phyloP scores from a whole-genome alignment of 2,797 vertebrate genomes.

The Falco rusticolus region DNA sequence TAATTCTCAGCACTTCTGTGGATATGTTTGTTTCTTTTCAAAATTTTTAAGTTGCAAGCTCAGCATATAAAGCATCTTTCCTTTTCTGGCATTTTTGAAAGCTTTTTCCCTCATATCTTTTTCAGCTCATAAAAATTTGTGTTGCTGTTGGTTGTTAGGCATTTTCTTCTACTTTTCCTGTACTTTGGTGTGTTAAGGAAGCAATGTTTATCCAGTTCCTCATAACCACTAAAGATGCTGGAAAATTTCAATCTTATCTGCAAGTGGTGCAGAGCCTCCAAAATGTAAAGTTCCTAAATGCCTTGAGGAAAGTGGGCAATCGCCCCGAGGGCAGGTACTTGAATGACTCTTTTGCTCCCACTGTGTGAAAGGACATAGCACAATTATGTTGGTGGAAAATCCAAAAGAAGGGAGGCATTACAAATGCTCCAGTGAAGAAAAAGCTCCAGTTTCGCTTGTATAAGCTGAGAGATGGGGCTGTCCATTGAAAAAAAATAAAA shows the following conservation, averaged over 20 bases:
- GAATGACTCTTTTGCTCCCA: background rate
- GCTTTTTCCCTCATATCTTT: background rate
- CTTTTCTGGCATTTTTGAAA: background rate
- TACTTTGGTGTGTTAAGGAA: background rate
- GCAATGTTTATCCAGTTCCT: background rate
- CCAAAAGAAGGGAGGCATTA: background rate
- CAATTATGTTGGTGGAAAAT: background rate
- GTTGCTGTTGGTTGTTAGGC: background rate
- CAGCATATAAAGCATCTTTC: background rate
- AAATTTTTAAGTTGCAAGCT: background rate
- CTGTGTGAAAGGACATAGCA: background rate
- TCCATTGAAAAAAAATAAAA: background rate
- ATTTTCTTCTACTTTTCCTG: background rate
- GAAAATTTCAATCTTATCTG: background rate
- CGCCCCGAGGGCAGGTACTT: background rate
- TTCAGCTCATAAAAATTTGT: background rate
- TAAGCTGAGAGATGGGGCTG: accelerated
- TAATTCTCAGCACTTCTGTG: background rate
- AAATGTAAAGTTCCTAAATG: background rate
- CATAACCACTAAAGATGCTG: background rate
- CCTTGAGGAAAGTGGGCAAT: background rate
- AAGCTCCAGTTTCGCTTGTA: background rate
- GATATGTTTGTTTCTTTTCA: background rate
- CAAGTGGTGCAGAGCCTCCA: background rate
- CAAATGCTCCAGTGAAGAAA: background rate